Percentiles rank a stretch among this genome's conserved stretches.
These are phyloP conservation scores for Petromus typicus DNA, from an alignment of 2,113 vertebrate genomes.

Conservation along the genomic window DNA sequence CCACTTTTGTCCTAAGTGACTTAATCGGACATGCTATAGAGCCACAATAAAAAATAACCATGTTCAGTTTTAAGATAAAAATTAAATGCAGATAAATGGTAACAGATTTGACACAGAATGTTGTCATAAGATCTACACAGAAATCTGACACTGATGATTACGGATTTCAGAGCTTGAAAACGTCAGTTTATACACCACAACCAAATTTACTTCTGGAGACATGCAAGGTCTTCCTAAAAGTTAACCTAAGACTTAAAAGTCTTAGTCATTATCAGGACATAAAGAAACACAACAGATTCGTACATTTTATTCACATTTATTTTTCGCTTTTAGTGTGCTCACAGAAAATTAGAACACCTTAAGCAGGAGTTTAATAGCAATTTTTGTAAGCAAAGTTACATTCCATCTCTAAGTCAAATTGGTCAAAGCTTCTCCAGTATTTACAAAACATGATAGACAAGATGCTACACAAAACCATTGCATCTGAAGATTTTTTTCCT, in stretches of 20 bases:
- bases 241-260: conserved; percentile 82
- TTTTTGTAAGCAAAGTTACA: conserved; percentile 99
- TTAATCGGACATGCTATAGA: conserved; percentile 70
- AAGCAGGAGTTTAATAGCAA: conserved; percentile 98
- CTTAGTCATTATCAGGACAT: conserved; percentile 84
- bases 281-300: conserved; percentile 91
- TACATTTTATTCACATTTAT: conserved; percentile 99
- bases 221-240: conserved; percentile 79
- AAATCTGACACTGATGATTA: conserved; percentile 63
- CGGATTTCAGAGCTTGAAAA: conserved; percentile 73
- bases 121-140: conserved; percentile 1
- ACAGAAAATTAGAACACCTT: conserved; percentile 99
- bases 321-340: conserved; percentile 99
- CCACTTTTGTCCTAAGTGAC: conserved; percentile 51
- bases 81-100: conserved; percentile 73
- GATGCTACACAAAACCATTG: conserved; percentile 96
- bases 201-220: conserved; percentile 78
- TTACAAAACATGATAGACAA: conserved; percentile 97
- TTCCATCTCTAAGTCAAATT: conserved; percentile 98
- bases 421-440: conserved; percentile 98
- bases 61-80: conserved; percentile 65
- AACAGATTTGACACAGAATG: conserved; percentile 73
- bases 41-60: conserved; percentile 65
- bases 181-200: conserved; percentile 78
- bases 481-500: conserved; percentile 93